Conservation (phyloP, 64 coral and sea anemone species). For the Montipora capricornis region DNA sequence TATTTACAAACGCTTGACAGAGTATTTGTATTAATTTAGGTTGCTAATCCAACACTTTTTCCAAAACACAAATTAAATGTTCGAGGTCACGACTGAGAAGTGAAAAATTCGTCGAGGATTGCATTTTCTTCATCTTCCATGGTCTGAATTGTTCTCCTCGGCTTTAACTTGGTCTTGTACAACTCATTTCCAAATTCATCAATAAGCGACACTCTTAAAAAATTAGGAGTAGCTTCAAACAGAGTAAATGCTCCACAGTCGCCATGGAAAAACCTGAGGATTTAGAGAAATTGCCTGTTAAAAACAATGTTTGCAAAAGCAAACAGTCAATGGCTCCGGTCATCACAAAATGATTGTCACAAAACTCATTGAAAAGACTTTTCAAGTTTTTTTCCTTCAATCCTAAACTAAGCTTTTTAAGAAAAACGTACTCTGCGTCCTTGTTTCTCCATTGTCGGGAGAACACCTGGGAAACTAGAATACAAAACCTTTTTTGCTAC, state of each 20-base stretch:
- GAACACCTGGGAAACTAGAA: no score
- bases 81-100: background rate
- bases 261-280: constrained; percentile 45
- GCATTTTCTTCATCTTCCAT: constrained; percentile 8
- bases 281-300: background rate
- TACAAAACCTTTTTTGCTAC: no score
- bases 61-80: background rate
- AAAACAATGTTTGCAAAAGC: background rate
- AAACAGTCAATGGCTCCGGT: no score
- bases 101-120: constrained; percentile 37
- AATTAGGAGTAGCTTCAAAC: constrained; percentile 41
- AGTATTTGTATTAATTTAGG: no score
- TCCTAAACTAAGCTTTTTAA: no score
- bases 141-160: background rate
- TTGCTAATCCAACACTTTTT: no score
- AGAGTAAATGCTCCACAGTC: constrained; percentile 46
- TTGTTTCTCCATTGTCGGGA: no score
- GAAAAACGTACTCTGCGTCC: no score
- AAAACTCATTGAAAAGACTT: no score
- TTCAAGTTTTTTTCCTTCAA: no score
- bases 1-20: no score
- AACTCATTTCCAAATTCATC: constrained; percentile 29
- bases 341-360: no score
- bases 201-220: constrained; percentile 32
- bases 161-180: constrained; percentile 25